phyloP scores from a whole-genome alignment of 2,888 invertebrate species.

The Brachycybe producta region DNA sequence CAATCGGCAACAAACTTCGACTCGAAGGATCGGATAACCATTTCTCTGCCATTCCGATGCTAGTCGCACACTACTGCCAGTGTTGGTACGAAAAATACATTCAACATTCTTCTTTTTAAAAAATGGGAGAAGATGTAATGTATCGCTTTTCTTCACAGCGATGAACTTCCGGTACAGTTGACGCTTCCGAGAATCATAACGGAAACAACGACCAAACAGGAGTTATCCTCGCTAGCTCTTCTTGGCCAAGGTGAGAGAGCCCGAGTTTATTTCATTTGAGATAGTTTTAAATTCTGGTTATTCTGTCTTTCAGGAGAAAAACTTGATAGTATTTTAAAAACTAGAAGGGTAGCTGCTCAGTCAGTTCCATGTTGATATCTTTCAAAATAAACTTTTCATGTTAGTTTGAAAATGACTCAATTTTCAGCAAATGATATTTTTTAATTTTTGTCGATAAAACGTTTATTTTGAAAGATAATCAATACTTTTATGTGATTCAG shows the following conservation, averaged over 20 bases:
- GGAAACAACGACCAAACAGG: constrained; percentile 77
- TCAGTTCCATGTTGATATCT: no score
- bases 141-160: constrained; percentile 43
- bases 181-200: constrained; percentile 70
- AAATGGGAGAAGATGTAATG: neutral
- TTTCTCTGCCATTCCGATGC: constrained; percentile 80
- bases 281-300: no score
- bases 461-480: no score
- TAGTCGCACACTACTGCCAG: constrained; percentile 86
- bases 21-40: constrained; percentile 87
- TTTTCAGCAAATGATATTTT: no score
- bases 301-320: no score
- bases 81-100: constrained; percentile 79
- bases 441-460: neutral
- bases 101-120: no score
- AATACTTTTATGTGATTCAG: neutral
- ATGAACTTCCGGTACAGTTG: constrained; percentile 83
- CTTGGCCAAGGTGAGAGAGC: constrained; percentile 49
- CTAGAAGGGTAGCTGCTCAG: no score
- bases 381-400: no score
- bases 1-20: constrained; percentile 55
- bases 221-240: constrained; percentile 75
- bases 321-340: no score
- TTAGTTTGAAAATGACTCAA: no score
- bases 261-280: no score